Percentiles rank a stretch among this genome's conserved stretches.
phyloP scores from a whole-genome alignment of 2,797 vertebrate species.

The Pelochelys cantorii region DNA sequence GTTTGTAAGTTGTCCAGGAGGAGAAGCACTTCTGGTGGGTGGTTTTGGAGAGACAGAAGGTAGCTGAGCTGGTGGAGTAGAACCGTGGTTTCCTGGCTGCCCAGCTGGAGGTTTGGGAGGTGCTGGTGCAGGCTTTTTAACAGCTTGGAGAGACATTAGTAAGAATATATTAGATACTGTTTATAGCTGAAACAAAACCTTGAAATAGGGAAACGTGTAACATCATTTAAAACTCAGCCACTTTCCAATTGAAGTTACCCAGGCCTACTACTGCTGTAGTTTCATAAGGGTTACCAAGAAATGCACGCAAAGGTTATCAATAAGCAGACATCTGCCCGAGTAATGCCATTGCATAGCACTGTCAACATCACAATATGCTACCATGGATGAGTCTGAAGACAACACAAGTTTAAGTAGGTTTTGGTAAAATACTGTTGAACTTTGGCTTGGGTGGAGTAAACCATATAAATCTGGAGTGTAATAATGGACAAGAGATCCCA shows the following conservation, averaged over 20 bases:
- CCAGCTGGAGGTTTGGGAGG: slow-evolving; percentile 94
- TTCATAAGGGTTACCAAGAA: background rate
- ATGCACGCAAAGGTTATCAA: fast-evolving
- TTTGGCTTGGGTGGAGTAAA: background rate
- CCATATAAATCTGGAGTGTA: background rate
- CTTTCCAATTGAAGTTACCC: background rate
- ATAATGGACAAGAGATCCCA: background rate
- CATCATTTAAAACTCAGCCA: background rate
- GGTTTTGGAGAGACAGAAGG: slow-evolving; percentile 86
- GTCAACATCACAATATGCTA: background rate
- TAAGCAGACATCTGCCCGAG: background rate
- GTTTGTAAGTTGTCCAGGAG: slow-evolving; percentile 78
- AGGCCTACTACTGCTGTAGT: background rate
- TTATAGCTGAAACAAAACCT: background rate
- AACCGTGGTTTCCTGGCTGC: slow-evolving; percentile 83
- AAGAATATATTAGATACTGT: background rate
- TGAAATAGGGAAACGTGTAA: background rate
- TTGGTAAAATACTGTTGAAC: background rate
- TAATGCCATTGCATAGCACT: background rate
- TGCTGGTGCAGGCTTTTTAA: slow-evolving; percentile 96
- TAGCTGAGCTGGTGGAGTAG: slow-evolving; percentile 78
- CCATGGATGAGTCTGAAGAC: background rate
- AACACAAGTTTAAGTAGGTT: background rate
- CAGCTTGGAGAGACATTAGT: slow-evolving; percentile 78
- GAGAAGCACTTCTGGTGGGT: slow-evolving; percentile 82